Evolutionary conservation across 2,113 vertebrate genomes (phyloP).

Genomic region (Callipepla squamata): DNA sequence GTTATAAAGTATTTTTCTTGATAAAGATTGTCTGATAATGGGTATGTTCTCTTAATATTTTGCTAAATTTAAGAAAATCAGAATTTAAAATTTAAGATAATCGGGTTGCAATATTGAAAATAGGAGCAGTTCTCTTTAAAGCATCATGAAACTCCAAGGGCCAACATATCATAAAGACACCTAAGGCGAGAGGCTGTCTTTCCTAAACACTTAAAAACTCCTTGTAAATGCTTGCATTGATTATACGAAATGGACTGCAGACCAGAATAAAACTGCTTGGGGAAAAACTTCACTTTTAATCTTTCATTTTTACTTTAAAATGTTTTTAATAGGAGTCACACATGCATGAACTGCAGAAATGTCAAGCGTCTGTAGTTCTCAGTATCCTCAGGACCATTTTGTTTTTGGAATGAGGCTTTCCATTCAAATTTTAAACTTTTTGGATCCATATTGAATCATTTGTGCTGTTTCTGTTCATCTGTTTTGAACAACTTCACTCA

Average conservation of each 20-base stretch:
- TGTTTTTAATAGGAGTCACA: constrained; percentile 36
- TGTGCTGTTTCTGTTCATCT: not conserved
- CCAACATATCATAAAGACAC: not conserved
- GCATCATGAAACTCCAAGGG: not conserved
- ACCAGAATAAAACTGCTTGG: constrained; percentile 31
- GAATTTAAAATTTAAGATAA: not conserved
- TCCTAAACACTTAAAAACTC: constrained; percentile 20
- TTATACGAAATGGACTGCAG: constrained; percentile 15
- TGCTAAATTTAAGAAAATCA: not conserved
- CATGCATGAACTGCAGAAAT: constrained; percentile 11
- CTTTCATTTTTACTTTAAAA: constrained; percentile 35
- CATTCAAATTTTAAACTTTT: not conserved
- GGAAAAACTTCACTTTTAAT: constrained; percentile 30
- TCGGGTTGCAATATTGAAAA: not conserved
- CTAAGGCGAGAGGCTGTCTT: constrained; percentile 2
- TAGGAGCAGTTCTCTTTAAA: not conserved
- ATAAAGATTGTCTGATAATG: not conserved
- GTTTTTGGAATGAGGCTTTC: not conserved
- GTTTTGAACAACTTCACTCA: not conserved
- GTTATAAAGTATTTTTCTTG: not conserved
- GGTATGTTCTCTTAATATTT: not conserved
- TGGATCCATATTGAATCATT: not conserved
- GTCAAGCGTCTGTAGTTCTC: not conserved
- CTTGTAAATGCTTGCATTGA: constrained; percentile 33
- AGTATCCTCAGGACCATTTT: not conserved